Percentiles rank a stretch among this genome's conserved stretches.
These are phyloP conservation scores for Sinocyclocheilus anshuiensis DNA, from an alignment of 2,113 vertebrate species.

Conservation along the genomic window DNA sequence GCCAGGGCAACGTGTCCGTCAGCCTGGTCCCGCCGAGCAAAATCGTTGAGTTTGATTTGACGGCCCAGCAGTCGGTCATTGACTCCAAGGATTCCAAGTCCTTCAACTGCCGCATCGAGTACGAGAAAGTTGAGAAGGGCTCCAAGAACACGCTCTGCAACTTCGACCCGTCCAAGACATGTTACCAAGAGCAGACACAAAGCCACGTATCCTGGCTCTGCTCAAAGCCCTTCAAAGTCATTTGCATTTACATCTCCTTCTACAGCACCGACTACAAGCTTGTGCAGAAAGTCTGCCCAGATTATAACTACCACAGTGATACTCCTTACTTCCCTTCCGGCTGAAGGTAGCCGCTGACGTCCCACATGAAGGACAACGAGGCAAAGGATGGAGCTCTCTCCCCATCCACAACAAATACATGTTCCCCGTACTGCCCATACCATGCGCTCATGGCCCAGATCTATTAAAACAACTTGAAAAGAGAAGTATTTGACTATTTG, in stretches of 20 bases:
- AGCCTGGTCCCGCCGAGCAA: conserved; percentile 98
- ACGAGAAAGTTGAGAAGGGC: conserved; percentile 98
- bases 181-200: conserved; percentile 99
- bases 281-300: conserved; percentile 99
- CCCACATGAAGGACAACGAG: conserved; percentile 48
- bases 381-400: conserved; percentile 56
- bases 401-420: conserved; percentile 78
- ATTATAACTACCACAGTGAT: conserved; percentile 99
- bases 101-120: conserved; percentile 99
- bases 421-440: conserved; percentile 82
- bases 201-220: conserved; percentile 99
- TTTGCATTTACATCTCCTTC: conserved; percentile 99
- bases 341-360: conserved; percentile 76
- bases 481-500: conserved; percentile 19
- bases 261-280: conserved; percentile 99
- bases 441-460: conserved; percentile 74
- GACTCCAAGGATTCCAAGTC: conserved; percentile 99
- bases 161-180: conserved; percentile 99
- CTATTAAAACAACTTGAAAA: conserved; percentile 18
- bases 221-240: conserved; percentile 99
- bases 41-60: conserved; percentile 97
- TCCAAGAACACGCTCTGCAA: conserved; percentile 99
- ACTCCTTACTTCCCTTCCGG: conserved; percentile 98
- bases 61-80: conserved; percentile 95
- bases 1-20: conserved; percentile 98